Base-by-base conservation (phyloP, 2,888 invertebrate genomes). In the Antheraea assamensis region DNA sequence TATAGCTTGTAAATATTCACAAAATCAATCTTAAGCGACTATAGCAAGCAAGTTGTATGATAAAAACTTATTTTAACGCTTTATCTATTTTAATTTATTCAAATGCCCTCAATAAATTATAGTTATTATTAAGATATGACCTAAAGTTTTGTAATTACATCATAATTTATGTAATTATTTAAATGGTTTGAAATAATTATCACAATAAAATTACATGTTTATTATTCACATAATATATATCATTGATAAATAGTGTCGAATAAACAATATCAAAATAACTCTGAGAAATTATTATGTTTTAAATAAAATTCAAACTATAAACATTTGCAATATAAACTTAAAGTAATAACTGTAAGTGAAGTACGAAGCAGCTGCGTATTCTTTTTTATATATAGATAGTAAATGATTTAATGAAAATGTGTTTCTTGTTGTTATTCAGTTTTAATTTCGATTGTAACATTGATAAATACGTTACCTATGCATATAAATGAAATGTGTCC, bases 321-420 rank as follows among this genome's bases (percentile, higher is more conserved):
- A 13, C 17, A 17, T 64, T 24, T 58, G 24, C 24, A 3, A n/a
- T n/a, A 58, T 58, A 24, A 58, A 58, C n/a, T 58, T 27, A 13
- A 27, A 27, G 61, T 61, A 61, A 61, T 61, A 64, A 64, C 1
- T 21, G 19, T 61, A 64, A 64, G 5, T 21, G 19, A 58, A 58
- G 58, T 64, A 30, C 17, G 15, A 30, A 64, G 61, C 61, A 64
- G 61, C 27, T 64, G 15, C 8, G 61, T 17, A 58, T 58, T 58
- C 8, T 21, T n/a, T 64, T n/a, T 64, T 64, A 19, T 64, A 10
- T 30, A 30, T 64, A 64, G 61, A 30, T 64, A 58, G 7, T 13
- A 24, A 58, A 58, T 58, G 58, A 58, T 58, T 58, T 58, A 58
- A n/a, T 13, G n/a, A 27, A 64, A 64, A 64, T 64, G 10, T 64